Evolutionary conservation across 2,113 vertebrate species (phyloP).

Genomic region (Chloropsis hardwickii): DNA sequence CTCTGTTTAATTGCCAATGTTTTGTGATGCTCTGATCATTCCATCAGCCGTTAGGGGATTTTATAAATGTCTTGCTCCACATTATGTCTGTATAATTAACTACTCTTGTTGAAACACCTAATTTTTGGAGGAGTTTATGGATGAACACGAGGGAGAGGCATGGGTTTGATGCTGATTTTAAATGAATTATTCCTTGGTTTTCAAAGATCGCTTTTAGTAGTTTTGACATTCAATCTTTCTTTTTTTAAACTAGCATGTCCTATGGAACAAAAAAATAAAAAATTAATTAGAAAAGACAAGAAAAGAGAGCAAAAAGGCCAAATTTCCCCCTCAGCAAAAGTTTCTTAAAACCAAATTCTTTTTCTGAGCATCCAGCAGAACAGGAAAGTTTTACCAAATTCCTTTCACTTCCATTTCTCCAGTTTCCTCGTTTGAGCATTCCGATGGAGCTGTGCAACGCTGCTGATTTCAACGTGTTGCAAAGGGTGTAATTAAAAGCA

Average conservation of each 20-base stretch:
- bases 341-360: not conserved
- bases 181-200: constrained; percentile 13
- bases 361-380: not conserved
- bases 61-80: constrained; percentile 20
- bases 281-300: constrained; percentile 1
- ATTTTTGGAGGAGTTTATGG: constrained; percentile 20
- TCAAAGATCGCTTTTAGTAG: not conserved
- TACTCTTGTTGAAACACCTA: constrained; percentile 14
- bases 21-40: constrained; percentile 25
- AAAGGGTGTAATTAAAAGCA: constrained; percentile 40
- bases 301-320: not conserved
- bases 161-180: constrained; percentile 28
- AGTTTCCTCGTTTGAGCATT: not conserved
- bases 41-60: not conserved
- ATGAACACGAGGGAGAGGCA: not conserved
- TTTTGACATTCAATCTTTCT: not conserved
- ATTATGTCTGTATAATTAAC: constrained; percentile 40
- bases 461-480: not conserved
- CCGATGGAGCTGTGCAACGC: not conserved
- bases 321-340: not conserved
- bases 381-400: not conserved
- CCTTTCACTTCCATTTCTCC: not conserved
- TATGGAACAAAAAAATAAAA: not conserved
- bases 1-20: constrained; percentile 9
- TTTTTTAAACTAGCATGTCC: not conserved